Evolutionary conservation across 2,113 vertebrate genomes (phyloP), one percentile per base, ranked within the genome.

Genomic region (Seriola aureovittata): DNA sequence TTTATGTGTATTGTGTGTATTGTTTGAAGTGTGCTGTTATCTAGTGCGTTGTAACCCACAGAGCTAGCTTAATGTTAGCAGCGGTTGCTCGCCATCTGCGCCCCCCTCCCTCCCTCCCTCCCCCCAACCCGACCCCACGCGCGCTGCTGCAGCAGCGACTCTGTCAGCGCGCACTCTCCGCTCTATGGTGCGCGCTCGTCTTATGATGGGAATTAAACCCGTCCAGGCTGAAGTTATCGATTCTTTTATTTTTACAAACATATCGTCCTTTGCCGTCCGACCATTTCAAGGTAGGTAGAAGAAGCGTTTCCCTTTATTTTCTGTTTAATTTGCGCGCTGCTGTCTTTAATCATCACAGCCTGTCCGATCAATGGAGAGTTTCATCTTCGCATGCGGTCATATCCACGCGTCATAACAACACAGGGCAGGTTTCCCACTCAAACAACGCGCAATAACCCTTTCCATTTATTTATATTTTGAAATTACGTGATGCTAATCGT

Each of bases 401-500:
- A 68, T 75, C 78, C 83, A 81, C 88, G 83, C 92, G 89, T 90
- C 91, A 92, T 42, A 88, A 91, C 91, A 91, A 87, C 80, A 72
- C 80, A 11, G 50, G 48, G 40, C 55, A 81, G 84, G 78, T 86
- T 85, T 81, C 82, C 78, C 78, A 78, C 52, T 66, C 64, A 21
- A 29, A 54, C 83, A 59, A 14, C 46, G 38, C 23, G 40, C 21
- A 14, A 13, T 48, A 5, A 32, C 78, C 55, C 13, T 54, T 21
- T 62, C 9, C 36, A 10, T 25, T 72, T 25, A 36, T 7, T 1
- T 57, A 55, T 78, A 12, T 8, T 48, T 62, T 55, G 29, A 57
- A 40, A 12, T 34, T 5, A 29, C 25, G n/a, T 10, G 1, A 12
- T 50, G 58, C 12, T 25, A 12, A 46, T 38, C 54, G 1, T 75